phyloP scores from a whole-genome alignment of 1,140 invertebrate genomes.

The Wasmannia auropunctata region DNA sequence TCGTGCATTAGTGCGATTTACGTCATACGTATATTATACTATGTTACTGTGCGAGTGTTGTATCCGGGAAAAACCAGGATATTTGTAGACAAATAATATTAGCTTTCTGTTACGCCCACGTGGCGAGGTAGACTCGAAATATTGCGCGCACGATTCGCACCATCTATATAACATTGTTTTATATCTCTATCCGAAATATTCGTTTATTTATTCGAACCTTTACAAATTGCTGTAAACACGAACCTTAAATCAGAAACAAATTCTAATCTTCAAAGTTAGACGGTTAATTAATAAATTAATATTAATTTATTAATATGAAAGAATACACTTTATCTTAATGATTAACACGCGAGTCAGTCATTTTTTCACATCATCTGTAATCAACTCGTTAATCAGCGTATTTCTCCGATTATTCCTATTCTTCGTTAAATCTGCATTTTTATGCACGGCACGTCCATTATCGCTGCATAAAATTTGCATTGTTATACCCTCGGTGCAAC shows the following conservation, averaged over 20 bases:
- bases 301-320: not conserved
- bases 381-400: not conserved
- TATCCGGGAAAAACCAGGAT: not conserved
- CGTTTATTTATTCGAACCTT: not conserved
- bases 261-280: not conserved
- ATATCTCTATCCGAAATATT: not conserved
- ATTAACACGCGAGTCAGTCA: not conserved
- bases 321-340: not conserved
- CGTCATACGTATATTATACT: not conserved
- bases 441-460: not conserved
- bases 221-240: not conserved
- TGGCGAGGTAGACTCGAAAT: not conserved
- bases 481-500: not conserved
- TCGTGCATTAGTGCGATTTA: not conserved
- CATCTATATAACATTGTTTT: not conserved
- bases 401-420: not conserved
- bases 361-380: not conserved
- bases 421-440: constrained; percentile 16
- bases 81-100: not conserved
- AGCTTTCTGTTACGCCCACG: not conserved
- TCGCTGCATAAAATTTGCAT: not conserved
- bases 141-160: not conserved
- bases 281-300: not conserved
- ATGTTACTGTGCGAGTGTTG: not conserved
- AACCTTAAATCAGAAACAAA: not conserved